Percentiles rank a stretch among this genome's conserved stretches.
These are phyloP conservation scores for Ornithoptera priamus DNA, from an alignment of 2,888 invertebrate species.

Conservation along the genomic window DNA sequence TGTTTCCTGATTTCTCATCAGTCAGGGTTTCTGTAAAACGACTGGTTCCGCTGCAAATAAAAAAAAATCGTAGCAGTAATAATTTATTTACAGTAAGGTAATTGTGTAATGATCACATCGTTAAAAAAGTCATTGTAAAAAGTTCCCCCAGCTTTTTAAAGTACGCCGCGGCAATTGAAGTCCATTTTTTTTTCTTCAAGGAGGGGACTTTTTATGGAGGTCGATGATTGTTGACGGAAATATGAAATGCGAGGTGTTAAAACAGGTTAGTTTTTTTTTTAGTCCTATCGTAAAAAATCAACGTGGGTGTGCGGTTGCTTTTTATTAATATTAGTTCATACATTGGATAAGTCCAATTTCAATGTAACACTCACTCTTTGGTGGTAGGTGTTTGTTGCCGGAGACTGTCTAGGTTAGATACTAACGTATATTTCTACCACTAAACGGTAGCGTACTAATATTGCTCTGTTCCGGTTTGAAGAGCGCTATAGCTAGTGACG, in stretches of 20 bases:
- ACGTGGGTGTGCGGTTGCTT: constrained; percentile 40
- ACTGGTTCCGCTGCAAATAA: no score
- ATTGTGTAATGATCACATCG: constrained; percentile 40
- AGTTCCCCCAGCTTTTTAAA: constrained; percentile 51
- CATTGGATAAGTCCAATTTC: no score
- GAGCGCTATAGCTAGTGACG: no score
- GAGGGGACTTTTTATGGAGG: constrained; percentile 50
- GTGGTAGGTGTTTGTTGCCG: no score
- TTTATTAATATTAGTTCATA: neutral
- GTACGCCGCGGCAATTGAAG: constrained; percentile 43
- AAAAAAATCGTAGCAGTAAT: constrained; percentile 8
- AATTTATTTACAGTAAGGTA: constrained; percentile 9
- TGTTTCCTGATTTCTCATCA: no score
- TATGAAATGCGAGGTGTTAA: constrained; percentile 44
- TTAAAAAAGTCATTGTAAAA: constrained; percentile 46
- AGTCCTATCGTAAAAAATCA: constrained; percentile 42
- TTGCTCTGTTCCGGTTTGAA: no score
- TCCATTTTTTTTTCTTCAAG: constrained; percentile 38
- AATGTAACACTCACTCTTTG: no score
- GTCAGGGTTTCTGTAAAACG: no score
- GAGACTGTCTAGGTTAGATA: no score
- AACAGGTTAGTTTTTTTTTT: constrained; percentile 38
- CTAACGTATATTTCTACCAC: no score
- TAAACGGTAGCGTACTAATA: no score
- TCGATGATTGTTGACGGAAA: constrained; percentile 49